Conservation (phyloP, 1,140 invertebrate genomes). For the Rhopalosiphum padi region DNA sequence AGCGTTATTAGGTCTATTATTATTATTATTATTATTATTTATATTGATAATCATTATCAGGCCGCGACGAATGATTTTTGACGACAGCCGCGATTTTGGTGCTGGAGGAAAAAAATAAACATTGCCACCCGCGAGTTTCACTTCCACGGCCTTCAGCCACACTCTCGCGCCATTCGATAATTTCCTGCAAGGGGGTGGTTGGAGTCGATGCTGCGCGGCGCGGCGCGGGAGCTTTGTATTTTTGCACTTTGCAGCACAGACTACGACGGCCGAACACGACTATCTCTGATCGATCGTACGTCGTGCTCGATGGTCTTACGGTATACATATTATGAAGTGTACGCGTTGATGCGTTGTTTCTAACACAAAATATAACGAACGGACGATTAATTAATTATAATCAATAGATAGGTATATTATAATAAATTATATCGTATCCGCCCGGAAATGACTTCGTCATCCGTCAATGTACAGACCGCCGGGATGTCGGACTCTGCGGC, state of each 20-base stretch:
- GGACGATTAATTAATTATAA: neutral
- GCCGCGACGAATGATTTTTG: neutral
- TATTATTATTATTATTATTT: neutral
- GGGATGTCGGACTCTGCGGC: neutral
- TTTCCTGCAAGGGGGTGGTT: neutral
- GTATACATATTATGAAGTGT: neutral
- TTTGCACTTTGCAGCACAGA: neutral
- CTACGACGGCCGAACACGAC: neutral
- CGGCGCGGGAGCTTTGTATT: constrained; percentile 6
- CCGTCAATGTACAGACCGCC: neutral
- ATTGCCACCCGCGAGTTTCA: neutral
- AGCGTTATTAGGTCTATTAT: neutral
- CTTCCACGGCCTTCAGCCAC: neutral
- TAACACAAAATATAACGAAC: neutral
- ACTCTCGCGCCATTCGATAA: constrained; percentile 13
- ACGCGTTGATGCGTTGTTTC: neutral
- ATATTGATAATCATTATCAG: constrained; percentile 13
- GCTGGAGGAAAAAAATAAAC: neutral
- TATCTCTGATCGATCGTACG: neutral
- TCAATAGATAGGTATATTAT: neutral
- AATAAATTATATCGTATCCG: neutral
- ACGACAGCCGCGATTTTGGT: neutral
- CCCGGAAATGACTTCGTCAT: neutral
- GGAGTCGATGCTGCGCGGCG: neutral
- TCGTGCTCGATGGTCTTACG: neutral